Conservation (phyloP, 2,113 vertebrate species). For the Passerina amoena region DNA sequence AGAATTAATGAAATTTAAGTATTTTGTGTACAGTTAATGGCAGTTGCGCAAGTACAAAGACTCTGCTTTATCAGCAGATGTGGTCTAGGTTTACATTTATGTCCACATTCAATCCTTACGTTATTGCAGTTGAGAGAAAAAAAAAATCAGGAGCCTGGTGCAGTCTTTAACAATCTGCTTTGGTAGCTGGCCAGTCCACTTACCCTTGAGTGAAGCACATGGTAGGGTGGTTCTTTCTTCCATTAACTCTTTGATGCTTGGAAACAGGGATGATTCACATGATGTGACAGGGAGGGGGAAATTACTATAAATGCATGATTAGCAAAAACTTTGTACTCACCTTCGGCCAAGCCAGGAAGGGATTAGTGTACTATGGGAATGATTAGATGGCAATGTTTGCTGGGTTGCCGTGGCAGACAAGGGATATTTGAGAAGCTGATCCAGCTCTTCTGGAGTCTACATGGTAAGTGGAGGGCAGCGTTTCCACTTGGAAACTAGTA, state of each 20-base stretch:
- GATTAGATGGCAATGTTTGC: not conserved
- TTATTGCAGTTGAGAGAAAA: not conserved
- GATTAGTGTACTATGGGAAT: not conserved
- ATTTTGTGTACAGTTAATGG: constrained; percentile 15
- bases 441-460: not conserved
- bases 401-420: not conserved
- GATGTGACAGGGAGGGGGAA: accelerated
- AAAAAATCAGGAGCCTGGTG: not conserved
- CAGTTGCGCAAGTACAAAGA: constrained; percentile 43
- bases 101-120: not conserved
- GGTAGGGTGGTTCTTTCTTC: not conserved
- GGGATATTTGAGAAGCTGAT: not conserved
- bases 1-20: constrained; percentile 46
- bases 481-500: not conserved
- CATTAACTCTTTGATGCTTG: constrained; percentile 33
- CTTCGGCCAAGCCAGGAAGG: not conserved
- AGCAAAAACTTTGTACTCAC: not conserved
- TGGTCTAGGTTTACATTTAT: constrained; percentile 29
- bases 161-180: constrained; percentile 43
- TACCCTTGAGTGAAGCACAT: constrained; percentile 1
- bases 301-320: not conserved
- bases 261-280: not conserved
- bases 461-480: not conserved
- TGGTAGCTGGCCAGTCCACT: constrained; percentile 21
- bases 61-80: constrained; percentile 59